Base-by-base conservation (phyloP, 2,113 vertebrate genomes). In the Pachyramphus minor region DNA sequence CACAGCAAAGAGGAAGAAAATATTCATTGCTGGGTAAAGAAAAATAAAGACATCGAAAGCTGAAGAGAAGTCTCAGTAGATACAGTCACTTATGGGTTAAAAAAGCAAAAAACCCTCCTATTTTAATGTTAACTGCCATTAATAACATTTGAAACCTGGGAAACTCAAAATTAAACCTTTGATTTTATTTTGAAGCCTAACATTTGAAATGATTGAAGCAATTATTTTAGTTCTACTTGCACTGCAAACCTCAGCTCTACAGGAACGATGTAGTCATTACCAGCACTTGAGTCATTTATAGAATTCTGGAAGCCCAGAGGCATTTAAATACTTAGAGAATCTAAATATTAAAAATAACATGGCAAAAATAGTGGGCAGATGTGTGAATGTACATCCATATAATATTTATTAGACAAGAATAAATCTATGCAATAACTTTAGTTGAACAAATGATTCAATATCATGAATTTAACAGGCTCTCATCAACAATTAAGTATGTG, bases 151-250 rank as follows among this genome's bases (percentile, higher is more conserved):
- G 90, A 93, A 92, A 93, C 44, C 25, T 52, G 56, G 28, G 73
- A 89, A 91, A 92, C 41, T 87, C 76, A 92, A 80, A 95, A 94
- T 95, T 85, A 95, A 93, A 84, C 47, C 85, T 89, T 56, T 81
- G 86, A 76, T 90, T 94, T 96, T 92, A 91, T 96, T 92, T 92
- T 90, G 71, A 91, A 95, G 87, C 52, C 63, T 93, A 94, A 74
- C 82, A 90, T 86, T 87, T 93, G 68, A 96, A 95, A 90, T 75
- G 73, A 93, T 53, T 71, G 90, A 84, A 89, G 83, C 77, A 94
- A 95, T 95, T 90, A 94, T 78, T 96, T 95, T 52, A 84, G 73
- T 64, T 84, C 60, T 35, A 63, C 90, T 90, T 90, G 76, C 77
- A 76, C 88, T 94, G 88, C 92, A 94, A 94, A 94, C 55, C 88